Evolutionary conservation across 2,113 vertebrate species (phyloP).

Genomic region (Isichthys henryi): DNA sequence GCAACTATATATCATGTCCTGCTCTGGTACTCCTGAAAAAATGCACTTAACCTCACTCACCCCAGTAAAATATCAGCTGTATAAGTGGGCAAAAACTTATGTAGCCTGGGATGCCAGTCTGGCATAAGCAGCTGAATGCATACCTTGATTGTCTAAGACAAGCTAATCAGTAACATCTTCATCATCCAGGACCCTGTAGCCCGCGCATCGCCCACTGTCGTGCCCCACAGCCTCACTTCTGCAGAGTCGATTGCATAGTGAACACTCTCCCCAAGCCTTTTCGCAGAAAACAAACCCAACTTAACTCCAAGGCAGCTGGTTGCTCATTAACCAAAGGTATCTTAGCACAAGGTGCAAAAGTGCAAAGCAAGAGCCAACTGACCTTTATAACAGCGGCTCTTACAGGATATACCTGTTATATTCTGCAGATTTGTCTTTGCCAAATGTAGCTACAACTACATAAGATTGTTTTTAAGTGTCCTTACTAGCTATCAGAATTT

Average conservation of each 20-base stretch:
- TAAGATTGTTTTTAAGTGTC: background rate
- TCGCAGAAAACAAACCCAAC: background rate
- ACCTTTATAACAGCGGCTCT: background rate
- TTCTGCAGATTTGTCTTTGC: background rate
- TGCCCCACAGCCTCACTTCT: background rate
- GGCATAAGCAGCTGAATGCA: background rate
- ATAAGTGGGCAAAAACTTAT: background rate
- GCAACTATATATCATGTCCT: background rate
- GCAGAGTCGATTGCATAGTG: background rate
- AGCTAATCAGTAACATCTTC: background rate
- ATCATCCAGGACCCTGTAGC: background rate
- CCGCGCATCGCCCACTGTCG: background rate
- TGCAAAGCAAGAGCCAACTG: background rate
- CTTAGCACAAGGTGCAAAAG: background rate
- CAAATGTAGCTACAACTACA: slow-evolving; percentile 21
- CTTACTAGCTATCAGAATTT: background rate
- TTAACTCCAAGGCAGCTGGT: background rate
- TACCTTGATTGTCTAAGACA: background rate
- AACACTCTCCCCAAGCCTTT: background rate
- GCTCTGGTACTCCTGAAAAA: background rate
- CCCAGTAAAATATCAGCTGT: background rate
- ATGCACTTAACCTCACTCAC: background rate
- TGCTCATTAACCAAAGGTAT: background rate
- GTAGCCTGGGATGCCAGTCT: background rate
- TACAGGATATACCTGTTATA: background rate